These are phyloP conservation scores for Myotis davidii DNA, from an alignment of 2,113 vertebrate species.

Conservation along the genomic window DNA sequence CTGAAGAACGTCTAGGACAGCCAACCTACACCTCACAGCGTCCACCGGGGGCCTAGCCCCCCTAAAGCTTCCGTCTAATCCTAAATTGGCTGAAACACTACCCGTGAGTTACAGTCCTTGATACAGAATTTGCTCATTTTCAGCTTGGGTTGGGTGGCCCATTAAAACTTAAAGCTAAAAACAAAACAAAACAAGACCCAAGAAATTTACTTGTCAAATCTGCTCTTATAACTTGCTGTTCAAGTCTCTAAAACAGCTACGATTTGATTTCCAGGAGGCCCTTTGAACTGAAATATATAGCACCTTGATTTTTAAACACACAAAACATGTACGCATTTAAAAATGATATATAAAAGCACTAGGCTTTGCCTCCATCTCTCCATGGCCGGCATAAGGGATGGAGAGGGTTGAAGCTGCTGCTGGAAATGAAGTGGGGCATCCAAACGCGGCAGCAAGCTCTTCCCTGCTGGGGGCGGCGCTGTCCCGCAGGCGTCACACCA, in stretches of 20 bases:
- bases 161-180: slow-evolving; percentile 53
- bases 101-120: not conserved
- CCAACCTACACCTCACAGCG: not conserved
- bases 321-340: slow-evolving; percentile 6
- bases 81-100: not conserved
- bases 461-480: slow-evolving; percentile 81
- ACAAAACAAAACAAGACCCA: not conserved
- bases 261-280: slow-evolving; percentile 68
- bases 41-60: not conserved
- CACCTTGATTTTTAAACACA: slow-evolving; percentile 83
- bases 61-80: not conserved
- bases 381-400: slow-evolving; percentile 31
- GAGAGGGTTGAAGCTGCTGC: slow-evolving; percentile 68
- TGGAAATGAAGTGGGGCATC: slow-evolving; percentile 65
- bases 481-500: slow-evolving; percentile 89
- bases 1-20: not conserved
- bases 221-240: slow-evolving; percentile 55
- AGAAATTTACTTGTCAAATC: slow-evolving; percentile 46
- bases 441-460: slow-evolving; percentile 76
- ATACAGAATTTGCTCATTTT: slow-evolving; percentile 22
- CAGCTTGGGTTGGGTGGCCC: slow-evolving; percentile 23
- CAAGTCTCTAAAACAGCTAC: slow-evolving; percentile 29
- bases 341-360: slow-evolving; percentile 68
- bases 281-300: slow-evolving; percentile 75
- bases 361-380: slow-evolving; percentile 32